Evolutionary conservation across 2,797 vertebrate species (phyloP).

Genomic region (Geotrypetes seraphini): DNA sequence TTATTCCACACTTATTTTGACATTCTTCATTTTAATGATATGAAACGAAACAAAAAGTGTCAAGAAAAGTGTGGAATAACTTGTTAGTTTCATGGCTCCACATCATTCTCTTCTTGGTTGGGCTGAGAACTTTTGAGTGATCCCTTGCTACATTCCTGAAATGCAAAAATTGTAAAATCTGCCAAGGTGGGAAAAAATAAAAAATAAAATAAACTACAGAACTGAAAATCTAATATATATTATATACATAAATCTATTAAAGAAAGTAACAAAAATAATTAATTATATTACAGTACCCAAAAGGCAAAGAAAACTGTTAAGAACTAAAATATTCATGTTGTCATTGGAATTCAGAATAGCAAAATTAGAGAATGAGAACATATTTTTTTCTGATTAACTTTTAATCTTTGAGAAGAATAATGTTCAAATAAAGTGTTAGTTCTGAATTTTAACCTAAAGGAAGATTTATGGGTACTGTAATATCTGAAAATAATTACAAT

Average conservation of each 20-base stretch:
- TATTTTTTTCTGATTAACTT: slow-evolving; percentile 27
- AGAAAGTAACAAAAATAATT: slow-evolving; percentile 40
- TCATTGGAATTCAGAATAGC: slow-evolving; percentile 43
- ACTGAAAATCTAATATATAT: slow-evolving; percentile 62
- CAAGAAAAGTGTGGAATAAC: no score
- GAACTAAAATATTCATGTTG: slow-evolving; percentile 49
- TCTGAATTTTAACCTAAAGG: slow-evolving; percentile 6
- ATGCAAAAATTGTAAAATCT: no score
- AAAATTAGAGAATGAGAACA: slow-evolving; percentile 20
- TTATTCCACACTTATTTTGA: no score
- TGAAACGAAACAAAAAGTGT: no score
- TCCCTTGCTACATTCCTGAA: no score
- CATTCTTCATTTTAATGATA: no score
- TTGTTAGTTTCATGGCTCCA: no score
- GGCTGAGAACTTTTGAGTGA: no score
- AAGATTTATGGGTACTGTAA: slow-evolving; percentile 3
- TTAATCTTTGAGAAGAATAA: slow-evolving; percentile 3
- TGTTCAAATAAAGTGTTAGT: slow-evolving; percentile 11
- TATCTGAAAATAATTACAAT: slow-evolving; percentile 15
- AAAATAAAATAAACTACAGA: slow-evolving; percentile 33
- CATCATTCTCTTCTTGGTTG: no score
- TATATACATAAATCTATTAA: slow-evolving; percentile 53
- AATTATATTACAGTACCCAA: slow-evolving; percentile 40
- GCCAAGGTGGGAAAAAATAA: slow-evolving; percentile 39
- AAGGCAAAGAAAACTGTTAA: slow-evolving; percentile 42